phyloP scores from a whole-genome alignment of 2,113 vertebrate genomes.

The Dendropsophus ebraccatus region DNA sequence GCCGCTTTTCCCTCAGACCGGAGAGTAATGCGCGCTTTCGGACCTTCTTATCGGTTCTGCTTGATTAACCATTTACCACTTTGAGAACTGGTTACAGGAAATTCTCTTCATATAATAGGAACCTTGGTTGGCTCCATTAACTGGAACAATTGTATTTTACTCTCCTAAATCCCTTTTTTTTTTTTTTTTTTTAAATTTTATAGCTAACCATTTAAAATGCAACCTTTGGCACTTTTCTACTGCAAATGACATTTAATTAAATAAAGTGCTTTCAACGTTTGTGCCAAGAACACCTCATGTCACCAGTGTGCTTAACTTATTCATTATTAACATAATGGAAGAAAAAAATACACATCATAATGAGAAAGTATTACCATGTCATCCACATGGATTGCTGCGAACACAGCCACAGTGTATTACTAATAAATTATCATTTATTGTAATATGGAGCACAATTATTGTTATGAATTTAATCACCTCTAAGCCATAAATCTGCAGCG shows the following conservation, averaged over 20 bases:
- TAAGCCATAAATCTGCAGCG: neutral
- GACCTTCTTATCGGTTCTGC: conserved; percentile 1
- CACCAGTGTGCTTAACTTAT: conserved; percentile 65
- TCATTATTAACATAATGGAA: conserved; percentile 70
- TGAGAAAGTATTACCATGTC: conserved; percentile 51
- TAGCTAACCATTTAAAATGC: conserved; percentile 65
- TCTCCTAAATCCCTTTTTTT: conserved; percentile 30
- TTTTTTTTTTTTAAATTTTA: no score
- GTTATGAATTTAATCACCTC: neutral
- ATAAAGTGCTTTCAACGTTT: conserved; percentile 71
- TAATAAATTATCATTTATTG: neutral
- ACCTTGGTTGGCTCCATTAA: conserved; percentile 16
- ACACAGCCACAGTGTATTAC: neutral
- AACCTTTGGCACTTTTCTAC: conserved; percentile 74
- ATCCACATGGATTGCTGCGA: neutral
- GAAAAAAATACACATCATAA: conserved; percentile 58
- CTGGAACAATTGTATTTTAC: conserved; percentile 36
- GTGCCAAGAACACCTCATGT: conserved; percentile 70
- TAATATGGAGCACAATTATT: neutral
- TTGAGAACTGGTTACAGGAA: conserved; percentile 27
- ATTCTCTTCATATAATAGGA: no score
- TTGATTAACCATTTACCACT: conserved; percentile 22
- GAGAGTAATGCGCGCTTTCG: neutral
- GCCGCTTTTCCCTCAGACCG: neutral
- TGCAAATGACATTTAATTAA: conserved; percentile 73